Evolutionary conservation across 1,140 invertebrate genomes (phyloP), one percentile per base, ranked within the genome.

Genomic region (Phortica variegata): DNA sequence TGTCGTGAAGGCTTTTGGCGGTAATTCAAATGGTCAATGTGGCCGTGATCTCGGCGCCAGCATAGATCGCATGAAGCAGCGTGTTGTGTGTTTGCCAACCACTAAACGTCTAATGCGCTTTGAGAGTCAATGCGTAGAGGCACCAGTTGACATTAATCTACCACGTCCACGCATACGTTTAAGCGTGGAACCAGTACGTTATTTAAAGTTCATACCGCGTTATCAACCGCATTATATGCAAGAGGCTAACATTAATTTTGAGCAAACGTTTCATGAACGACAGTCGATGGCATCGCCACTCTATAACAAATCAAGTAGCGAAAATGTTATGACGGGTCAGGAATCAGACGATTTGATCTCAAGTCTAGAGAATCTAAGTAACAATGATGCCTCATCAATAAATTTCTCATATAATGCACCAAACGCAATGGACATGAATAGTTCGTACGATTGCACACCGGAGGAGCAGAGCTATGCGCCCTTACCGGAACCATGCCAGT

Each of bases 1-100:
- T 20, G 73, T 78, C 46, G 70, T 86, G 2, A 84, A 80, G 77
- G 82, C 81, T 5, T 87, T 84, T 79, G 85, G 85, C 3, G 82
- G 81, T 44, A 86, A 86, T 73, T 79, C 81, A 15, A 75, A 76
- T 61, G 81, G 79, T 7, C 83, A 85, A 47, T 76, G 74, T 33
- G 74, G 74, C 12, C 58, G 70, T 1, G 73, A 76, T 47, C 49
- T 72, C 37, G 68, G 70, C 6, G 36, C 70, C 17, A 58, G 52
- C 5, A 31, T 74, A 15, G 70, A 76, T 18, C 62, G 69, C 16
- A 62, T 56, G 60, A 63, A 62, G 2, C 71, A 68, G 45, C 60
- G 71, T 3, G 66, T 76, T 0, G 61, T 76, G 2, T 71, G 73
- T 23, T 34, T 76, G 19, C 73, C 72, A 2, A 61, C 71, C 7